phyloP scores from a whole-genome alignment of 1,140 invertebrate species.

The Papilio glaucus region DNA sequence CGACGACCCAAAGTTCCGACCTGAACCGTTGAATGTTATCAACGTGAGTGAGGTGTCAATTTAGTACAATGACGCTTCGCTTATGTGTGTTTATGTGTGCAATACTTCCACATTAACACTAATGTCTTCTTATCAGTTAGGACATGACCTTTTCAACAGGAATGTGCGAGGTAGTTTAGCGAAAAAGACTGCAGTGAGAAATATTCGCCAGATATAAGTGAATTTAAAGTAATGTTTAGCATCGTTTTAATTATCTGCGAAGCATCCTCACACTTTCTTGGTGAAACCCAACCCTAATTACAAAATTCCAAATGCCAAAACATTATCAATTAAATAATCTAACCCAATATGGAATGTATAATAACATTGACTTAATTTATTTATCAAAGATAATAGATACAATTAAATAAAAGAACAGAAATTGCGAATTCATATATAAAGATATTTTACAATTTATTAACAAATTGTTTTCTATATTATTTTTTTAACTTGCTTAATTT shows the following conservation, averaged over 20 bases:
- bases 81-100: constrained; percentile 40
- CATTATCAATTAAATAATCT: no score
- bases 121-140: background rate
- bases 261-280: background rate
- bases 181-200: background rate
- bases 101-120: background rate
- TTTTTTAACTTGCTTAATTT: background rate
- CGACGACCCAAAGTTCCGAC: constrained; percentile 85
- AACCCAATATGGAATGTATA: no score
- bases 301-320: background rate
- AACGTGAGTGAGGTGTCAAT: constrained; percentile 85
- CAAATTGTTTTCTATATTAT: no score
- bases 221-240: background rate
- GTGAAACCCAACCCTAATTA: background rate
- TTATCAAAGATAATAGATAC: no score
- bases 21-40: constrained; percentile 85
- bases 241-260: no score
- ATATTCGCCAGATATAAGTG: background rate
- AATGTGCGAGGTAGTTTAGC: background rate
- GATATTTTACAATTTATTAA: no score
- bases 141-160: background rate
- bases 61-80: constrained; percentile 54
- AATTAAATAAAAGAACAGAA: background rate
- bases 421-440: background rate
- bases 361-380: no score